Conservation (phyloP, 2,888 invertebrate species). For the Drosophila phalerata region DNA sequence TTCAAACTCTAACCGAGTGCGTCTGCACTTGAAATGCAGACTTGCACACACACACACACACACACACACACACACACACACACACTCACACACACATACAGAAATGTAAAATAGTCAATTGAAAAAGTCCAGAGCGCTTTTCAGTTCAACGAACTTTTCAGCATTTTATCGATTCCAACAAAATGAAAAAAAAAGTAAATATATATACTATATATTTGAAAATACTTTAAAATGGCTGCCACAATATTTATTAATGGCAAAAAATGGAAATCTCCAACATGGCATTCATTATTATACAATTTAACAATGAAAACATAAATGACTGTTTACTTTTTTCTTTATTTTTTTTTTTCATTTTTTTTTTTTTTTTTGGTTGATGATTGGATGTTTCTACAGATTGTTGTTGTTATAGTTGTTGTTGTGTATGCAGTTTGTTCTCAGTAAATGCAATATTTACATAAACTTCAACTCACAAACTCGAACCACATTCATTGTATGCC, state of each 20-base stretch:
- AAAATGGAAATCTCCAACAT: constrained; percentile 41
- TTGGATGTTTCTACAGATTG: constrained; percentile 56
- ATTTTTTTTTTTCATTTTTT: constrained; percentile 15
- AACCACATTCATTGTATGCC: constrained; percentile 66
- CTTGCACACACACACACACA: constrained; percentile 24
- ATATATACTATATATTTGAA: constrained; percentile 2
- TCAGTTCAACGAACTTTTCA: constrained; percentile 70
- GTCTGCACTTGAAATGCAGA: constrained; percentile 66
- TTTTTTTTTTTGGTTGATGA: constrained; percentile 41
- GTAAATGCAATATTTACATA: constrained; percentile 57
- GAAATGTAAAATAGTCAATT: constrained; percentile 66
- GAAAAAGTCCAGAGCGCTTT: constrained; percentile 51
- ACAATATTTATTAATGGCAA: constrained; percentile 64
- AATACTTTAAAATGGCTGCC: constrained; percentile 68
- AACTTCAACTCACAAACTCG: constrained; percentile 51
- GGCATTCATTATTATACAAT: constrained; percentile 42
- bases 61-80: constrained; percentile 8
- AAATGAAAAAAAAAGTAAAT: background rate
- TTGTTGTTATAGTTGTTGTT: constrained; percentile 26
- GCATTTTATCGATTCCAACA: constrained; percentile 44
- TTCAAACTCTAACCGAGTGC: constrained; percentile 22
- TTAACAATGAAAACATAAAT: constrained; percentile 36
- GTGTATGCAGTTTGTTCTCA: constrained; percentile 54
- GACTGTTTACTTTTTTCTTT: constrained; percentile 32
- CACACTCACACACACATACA: constrained; percentile 9